Conservation (phyloP, 2,113 vertebrate genomes). For the Gobio gobio region DNA sequence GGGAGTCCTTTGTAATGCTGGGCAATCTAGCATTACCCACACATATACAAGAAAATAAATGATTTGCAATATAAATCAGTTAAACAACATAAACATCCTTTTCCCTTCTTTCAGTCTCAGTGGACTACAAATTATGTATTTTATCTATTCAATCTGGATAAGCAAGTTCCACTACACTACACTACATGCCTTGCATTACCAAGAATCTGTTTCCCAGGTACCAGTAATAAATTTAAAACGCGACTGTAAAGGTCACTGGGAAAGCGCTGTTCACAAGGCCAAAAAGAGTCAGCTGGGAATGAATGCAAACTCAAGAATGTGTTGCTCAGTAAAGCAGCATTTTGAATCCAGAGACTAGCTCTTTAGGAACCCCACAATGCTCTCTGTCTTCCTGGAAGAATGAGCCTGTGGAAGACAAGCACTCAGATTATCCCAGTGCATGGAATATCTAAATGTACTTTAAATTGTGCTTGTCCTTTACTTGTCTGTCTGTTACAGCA, state of each 20-base stretch:
- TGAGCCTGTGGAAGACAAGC: neutral
- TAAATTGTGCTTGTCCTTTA: conserved; percentile 1
- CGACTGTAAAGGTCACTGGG: neutral
- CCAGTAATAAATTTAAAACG: conserved; percentile 25
- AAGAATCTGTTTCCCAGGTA: conserved; percentile 18
- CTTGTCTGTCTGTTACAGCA: too few species aligned
- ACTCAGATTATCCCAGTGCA: neutral
- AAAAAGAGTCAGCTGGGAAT: conserved; percentile 37
- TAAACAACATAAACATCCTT: conserved; percentile 1
- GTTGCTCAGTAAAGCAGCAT: conserved; percentile 32
- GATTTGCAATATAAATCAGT: neutral
- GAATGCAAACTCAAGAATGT: conserved; percentile 49
- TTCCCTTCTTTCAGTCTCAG: neutral
- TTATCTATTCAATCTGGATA: conserved; percentile 5
- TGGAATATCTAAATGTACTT: neutral
- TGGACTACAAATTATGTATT: neutral
- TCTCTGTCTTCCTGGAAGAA: conserved; percentile 52
- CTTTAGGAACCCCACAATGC: conserved; percentile 63
- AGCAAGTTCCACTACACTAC: neutral
- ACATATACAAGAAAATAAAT: conserved; percentile 25
- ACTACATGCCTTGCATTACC: conserved; percentile 29
- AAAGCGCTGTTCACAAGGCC: conserved; percentile 14
- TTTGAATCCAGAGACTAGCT: conserved; percentile 60
- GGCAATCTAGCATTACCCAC: conserved; percentile 20
- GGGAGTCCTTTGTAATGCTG: conserved; percentile 47